Evolutionary conservation across 2,113 vertebrate genomes (phyloP).

Genomic region (Procavia capensis): DNA sequence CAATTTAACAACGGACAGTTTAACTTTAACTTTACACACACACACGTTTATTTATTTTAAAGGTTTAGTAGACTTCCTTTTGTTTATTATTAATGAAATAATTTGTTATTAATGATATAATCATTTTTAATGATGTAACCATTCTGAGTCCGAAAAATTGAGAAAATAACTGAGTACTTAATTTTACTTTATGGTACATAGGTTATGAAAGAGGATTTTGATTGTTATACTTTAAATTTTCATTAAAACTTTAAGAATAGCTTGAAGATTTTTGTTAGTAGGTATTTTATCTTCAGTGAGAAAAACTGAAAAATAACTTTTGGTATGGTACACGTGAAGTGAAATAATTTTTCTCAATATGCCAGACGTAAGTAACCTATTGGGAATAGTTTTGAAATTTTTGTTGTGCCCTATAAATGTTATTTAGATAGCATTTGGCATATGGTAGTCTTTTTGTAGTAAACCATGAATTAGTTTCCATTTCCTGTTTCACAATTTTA

Average conservation of each 20-base stretch:
- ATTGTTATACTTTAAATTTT: neutral
- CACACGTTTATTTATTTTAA: neutral
- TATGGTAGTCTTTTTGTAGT: neutral
- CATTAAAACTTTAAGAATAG: neutral
- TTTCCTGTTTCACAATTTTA: constrained; percentile 18
- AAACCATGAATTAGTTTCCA: neutral
- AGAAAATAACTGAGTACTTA: neutral
- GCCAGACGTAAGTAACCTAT: neutral
- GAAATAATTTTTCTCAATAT: neutral
- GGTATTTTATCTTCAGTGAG: neutral
- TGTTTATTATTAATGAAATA: constrained; percentile 11
- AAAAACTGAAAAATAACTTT: constrained; percentile 13
- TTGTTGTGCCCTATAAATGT: neutral
- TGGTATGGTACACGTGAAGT: neutral
- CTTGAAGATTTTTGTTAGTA: neutral
- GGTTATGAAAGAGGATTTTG: neutral
- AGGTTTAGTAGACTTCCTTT: neutral
- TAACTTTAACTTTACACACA: too few relatives aligned
- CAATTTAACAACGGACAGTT: constrained; percentile 27
- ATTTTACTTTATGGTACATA: neutral
- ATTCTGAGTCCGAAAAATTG: neutral
- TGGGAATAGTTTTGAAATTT: neutral
- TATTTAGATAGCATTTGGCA: neutral
- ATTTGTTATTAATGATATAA: neutral
- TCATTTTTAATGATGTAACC: neutral